phyloP scores from a whole-genome alignment of 1,140 invertebrate genomes.

The Nymphalis io region DNA sequence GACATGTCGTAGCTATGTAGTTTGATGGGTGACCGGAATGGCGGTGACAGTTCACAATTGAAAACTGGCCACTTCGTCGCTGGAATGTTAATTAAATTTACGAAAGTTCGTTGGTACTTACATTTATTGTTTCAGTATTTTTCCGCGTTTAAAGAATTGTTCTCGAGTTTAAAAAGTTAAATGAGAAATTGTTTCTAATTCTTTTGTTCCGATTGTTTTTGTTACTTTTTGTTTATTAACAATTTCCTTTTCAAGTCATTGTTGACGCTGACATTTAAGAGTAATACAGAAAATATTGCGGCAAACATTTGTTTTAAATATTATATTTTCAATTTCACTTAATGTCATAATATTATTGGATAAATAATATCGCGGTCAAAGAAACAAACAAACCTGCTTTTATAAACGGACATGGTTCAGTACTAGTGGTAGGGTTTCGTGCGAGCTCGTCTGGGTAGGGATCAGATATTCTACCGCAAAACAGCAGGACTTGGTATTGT shows the following conservation, averaged over 20 bases:
- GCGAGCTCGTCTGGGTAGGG: too few relatives aligned
- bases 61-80: constrained; percentile 40
- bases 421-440: too few relatives aligned
- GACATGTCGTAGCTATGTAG: constrained; percentile 40
- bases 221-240: constrained; percentile 3
- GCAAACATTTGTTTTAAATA: too few relatives aligned
- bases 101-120: constrained; percentile 53
- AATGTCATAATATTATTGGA: too few relatives aligned
- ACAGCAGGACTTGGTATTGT: too few relatives aligned
- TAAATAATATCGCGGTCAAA: too few relatives aligned
- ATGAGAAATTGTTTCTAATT: constrained; percentile 31
- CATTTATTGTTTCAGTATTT: constrained; percentile 53
- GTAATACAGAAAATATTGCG: background rate
- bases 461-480: too few relatives aligned
- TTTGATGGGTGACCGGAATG: constrained; percentile 55
- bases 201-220: constrained; percentile 6
- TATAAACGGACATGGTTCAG: too few relatives aligned
- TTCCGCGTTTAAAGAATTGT: constrained; percentile 31
- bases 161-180: constrained; percentile 18
- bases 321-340: too few relatives aligned
- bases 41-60: constrained; percentile 63
- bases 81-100: constrained; percentile 68
- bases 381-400: too few relatives aligned
- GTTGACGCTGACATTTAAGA: background rate
- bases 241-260: background rate